Percentiles rank a stretch among this genome's conserved stretches.
Evolutionary conservation across 2,888 invertebrate species (phyloP).

Genomic region (Melieria picta): DNA sequence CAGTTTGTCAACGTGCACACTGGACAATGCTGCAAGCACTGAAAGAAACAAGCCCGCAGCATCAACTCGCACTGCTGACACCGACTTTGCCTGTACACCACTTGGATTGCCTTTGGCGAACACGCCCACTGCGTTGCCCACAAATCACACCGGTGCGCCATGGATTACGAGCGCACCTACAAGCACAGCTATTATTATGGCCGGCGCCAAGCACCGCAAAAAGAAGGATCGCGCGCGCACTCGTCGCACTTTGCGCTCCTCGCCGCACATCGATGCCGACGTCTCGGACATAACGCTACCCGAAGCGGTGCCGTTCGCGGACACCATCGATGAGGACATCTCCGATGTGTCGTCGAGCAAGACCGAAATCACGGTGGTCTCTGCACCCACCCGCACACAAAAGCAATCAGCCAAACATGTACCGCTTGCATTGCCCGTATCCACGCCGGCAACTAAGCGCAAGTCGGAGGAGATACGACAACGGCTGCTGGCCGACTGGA

Average conservation of each 20-base stretch:
- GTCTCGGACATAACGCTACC: constrained; percentile 30
- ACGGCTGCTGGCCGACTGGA: constrained; percentile 81
- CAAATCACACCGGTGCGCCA: too few relatives aligned
- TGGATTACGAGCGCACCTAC: too few relatives aligned
- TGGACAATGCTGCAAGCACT: too few relatives aligned
- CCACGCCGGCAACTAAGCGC: constrained; percentile 57
- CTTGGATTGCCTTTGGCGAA: too few relatives aligned
- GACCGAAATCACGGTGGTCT: not conserved
- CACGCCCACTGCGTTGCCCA: too few relatives aligned
- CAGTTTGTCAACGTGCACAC: too few relatives aligned
- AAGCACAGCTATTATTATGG: too few relatives aligned
- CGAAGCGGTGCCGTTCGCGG: constrained; percentile 6
- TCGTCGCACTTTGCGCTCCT: constrained; percentile 3
- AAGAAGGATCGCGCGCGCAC: too few relatives aligned
- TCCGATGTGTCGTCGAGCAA: constrained; percentile 21
- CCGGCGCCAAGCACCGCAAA: too few relatives aligned
- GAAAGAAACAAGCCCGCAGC: not conserved
- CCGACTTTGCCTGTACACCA: not conserved
- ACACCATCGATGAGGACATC: constrained; percentile 22
- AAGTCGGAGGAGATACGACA: constrained; percentile 71
- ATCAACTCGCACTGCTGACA: not conserved
- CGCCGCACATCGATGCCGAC: constrained; percentile 31
- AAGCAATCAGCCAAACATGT: too few relatives aligned
- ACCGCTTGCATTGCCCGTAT: not conserved
- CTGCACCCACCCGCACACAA: too few relatives aligned